Evolutionary conservation across 2,113 vertebrate genomes (phyloP), one percentile per base, ranked within the genome.

Genomic region (Rhea americana): DNA sequence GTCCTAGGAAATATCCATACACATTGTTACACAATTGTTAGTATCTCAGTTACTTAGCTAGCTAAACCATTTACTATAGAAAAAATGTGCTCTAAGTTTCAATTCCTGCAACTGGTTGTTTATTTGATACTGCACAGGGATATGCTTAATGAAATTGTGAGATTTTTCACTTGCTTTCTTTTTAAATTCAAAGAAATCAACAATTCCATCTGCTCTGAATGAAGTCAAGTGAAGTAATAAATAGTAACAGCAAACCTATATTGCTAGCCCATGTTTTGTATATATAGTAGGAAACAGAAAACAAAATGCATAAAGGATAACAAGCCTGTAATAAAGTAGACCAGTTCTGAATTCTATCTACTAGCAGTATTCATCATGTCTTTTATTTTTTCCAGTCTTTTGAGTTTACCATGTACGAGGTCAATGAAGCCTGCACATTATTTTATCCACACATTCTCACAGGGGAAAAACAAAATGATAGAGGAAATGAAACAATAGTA

Each of bases 1-100:
- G 53, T 19, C 17, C 39, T 87, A 91, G 90, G 85, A 96, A 96
- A 87, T 89, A 61, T 39, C n/a, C 5, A 5, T 47, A 30, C 2
- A 78, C n/a, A 25, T 82, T 25, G 25, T 91, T 93, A 81, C 21
- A 93, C 55, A 20, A 11, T 61, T 89, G 82, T 83, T 11, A 63
- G 43, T 61, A 83, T 83, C 87, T 83, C 87, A 63, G 47, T 92
- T 91, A 87, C 87, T 88, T 86, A 80, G 50, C 41, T 81, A 94
- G 21, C 17, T 93, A 82, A 82, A 73, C 89, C 39, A 37, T 68
- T 58, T 67, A 50, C 70, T 81, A 24, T 3, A 43, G 65, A 32
- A 39, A 53, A 68, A 73, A 78, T 13, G 4, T 68, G 32, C 10
- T 75, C 28, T 21, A 13, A 76, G 28, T 41, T 71, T 92, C 61